phyloP scores from a whole-genome alignment of 1,140 invertebrate species.

The Sinonovacula constricta region DNA sequence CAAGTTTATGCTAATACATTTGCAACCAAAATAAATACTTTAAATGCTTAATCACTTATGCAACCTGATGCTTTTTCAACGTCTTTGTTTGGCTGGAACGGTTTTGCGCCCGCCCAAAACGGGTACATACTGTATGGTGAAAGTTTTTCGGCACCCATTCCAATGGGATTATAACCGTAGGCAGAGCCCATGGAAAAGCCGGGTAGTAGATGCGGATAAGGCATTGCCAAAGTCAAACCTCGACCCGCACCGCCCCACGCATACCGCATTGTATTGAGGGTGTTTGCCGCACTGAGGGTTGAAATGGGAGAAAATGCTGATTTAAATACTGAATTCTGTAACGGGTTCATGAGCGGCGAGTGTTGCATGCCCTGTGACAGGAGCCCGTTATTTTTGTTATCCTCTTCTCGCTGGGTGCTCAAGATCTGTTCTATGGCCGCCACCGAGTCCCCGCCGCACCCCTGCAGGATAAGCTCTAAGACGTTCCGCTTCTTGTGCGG shows the following conservation, averaged over 20 bases:
- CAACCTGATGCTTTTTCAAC: slow-evolving; percentile 45
- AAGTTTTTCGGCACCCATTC: slow-evolving; percentile 19
- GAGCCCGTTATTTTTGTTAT: slow-evolving; percentile 6
- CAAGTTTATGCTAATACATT: not conserved
- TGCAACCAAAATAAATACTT: not conserved
- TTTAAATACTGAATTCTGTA: slow-evolving; percentile 46
- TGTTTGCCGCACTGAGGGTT: slow-evolving; percentile 28
- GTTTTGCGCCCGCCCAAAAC: slow-evolving; percentile 36
- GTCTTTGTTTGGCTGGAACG: slow-evolving; percentile 37
- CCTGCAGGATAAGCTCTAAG: slow-evolving; percentile 88
- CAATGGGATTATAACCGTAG: slow-evolving; percentile 25
- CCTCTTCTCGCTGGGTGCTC: slow-evolving; percentile 61
- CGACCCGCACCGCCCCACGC: slow-evolving; percentile 46
- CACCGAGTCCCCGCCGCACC: slow-evolving; percentile 89
- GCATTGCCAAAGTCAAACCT: slow-evolving; percentile 31
- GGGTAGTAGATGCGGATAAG: slow-evolving; percentile 40
- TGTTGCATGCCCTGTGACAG: not conserved
- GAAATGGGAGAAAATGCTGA: slow-evolving; percentile 51
- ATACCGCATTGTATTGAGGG: slow-evolving; percentile 45
- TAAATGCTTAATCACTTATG: slow-evolving; percentile 27
- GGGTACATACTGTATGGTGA: slow-evolving; percentile 50
- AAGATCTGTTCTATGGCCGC: slow-evolving; percentile 90
- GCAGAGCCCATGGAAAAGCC: slow-evolving; percentile 36
- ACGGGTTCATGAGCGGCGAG: not conserved
- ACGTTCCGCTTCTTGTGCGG: slow-evolving; percentile 90